These are phyloP conservation scores for Pogonognathellus flavescens DNA, from an alignment of 1,140 invertebrate species.

Conservation along the genomic window DNA sequence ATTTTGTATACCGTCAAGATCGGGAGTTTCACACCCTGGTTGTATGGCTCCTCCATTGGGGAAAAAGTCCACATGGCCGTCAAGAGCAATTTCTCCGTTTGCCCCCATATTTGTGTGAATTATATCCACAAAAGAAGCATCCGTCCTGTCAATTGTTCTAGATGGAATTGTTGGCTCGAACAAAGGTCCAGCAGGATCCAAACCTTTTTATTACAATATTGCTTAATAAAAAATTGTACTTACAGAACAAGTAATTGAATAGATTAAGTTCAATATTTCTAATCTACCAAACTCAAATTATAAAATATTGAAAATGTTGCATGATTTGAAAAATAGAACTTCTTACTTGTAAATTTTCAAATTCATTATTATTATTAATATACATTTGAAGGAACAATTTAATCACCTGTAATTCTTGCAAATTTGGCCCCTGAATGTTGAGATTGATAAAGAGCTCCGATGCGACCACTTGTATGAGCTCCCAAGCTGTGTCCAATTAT, in stretches of 20 bases:
- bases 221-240: too few species aligned
- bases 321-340: too few species aligned
- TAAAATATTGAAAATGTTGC: too few species aligned
- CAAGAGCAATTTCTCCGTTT: background rate
- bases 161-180: background rate
- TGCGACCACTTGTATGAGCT: constrained; percentile 74
- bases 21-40: too few species aligned
- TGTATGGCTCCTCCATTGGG: constrained; percentile 88
- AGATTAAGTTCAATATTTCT: too few species aligned
- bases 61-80: constrained; percentile 88
- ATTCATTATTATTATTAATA: too few species aligned
- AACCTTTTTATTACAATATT: background rate
- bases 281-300: too few species aligned
- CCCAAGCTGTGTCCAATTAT: constrained; percentile 68
- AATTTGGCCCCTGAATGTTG: background rate
- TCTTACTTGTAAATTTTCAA: too few species aligned
- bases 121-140: constrained; percentile 87
- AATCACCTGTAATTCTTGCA: constrained; percentile 1
- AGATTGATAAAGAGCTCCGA: background rate
- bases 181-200: constrained; percentile 24
- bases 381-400: too few species aligned
- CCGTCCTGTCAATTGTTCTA: constrained; percentile 77
- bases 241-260: too few species aligned
- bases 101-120: constrained; percentile 76
- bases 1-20: too few species aligned